Conservation (phyloP, 2,113 vertebrate genomes). For the Stegastes partitus region DNA sequence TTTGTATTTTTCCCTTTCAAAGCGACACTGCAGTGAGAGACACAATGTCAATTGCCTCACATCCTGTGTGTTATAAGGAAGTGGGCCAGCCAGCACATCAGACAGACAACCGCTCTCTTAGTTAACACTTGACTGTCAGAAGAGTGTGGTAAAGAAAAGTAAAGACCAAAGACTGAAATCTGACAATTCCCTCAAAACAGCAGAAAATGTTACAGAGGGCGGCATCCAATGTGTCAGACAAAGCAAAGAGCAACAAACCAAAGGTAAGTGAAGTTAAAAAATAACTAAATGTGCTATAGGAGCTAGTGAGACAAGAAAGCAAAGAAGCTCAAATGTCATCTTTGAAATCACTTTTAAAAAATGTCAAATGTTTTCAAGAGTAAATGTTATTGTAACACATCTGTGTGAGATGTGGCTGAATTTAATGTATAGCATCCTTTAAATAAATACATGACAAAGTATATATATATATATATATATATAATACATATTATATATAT, state of each 20-base stretch:
- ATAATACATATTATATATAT: too few species aligned
- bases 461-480: too few species aligned
- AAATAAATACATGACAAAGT: too few species aligned
- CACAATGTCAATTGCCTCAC: conserved; percentile 77
- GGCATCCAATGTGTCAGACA: conserved; percentile 85
- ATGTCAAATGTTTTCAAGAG: neutral
- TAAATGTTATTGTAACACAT: neutral
- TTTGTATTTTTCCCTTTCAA: conserved; percentile 74
- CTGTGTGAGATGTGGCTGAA: neutral
- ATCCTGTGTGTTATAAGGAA: conserved; percentile 85
- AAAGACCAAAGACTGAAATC: conserved; percentile 20
- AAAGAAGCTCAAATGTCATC: neutral
- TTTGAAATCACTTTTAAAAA: neutral
- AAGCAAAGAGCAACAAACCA: conserved; percentile 81
- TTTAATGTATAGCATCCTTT: neutral
- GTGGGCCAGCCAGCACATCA: conserved; percentile 60
- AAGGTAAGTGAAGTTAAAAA: conserved; percentile 79
- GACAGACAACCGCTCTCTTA: conserved; percentile 22
- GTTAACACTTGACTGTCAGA: conserved; percentile 52
- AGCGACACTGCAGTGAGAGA: conserved; percentile 64
- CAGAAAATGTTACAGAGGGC: conserved; percentile 83
- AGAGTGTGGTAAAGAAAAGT: conserved; percentile 18
- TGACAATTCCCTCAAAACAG: conserved; percentile 1
- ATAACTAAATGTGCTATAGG: neutral
- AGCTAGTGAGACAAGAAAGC: neutral